Evolutionary conservation across 2,113 vertebrate species (phyloP).

Genomic region (Gadus chalcogrammus): DNA sequence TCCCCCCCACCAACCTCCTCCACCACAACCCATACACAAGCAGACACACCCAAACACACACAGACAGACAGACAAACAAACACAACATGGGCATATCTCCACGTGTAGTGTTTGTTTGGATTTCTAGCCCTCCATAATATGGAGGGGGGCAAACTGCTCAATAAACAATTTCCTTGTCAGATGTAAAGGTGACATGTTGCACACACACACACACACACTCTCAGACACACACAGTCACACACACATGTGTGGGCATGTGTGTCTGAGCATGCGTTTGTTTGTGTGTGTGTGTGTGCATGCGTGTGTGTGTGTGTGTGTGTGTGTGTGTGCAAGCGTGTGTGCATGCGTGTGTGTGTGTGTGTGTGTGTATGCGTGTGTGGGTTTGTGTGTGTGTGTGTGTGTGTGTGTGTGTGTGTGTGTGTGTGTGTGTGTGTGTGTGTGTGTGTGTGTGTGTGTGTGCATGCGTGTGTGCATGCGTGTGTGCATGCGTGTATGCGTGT

Average conservation of each 20-base stretch:
- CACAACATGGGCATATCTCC: background rate
- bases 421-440: background rate
- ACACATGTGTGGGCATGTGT: constrained; percentile 32
- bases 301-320: no score
- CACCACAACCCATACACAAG: background rate
- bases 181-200: constrained; percentile 7
- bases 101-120: background rate
- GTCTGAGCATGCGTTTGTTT: background rate
- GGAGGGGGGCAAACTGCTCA: constrained; percentile 8
- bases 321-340: no score
- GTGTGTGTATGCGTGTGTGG: no score
- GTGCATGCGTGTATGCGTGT: no score
- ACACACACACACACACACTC: constrained; percentile 12
- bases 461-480: no score
- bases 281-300: background rate
- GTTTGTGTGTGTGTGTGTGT: no score
- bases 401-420: background rate
- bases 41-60: background rate
- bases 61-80: background rate
- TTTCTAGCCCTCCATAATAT: constrained; percentile 10
- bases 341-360: no score
- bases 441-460: no score
- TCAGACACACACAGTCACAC: constrained; percentile 5
- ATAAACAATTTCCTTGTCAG: constrained; percentile 16
- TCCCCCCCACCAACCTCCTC: background rate